Percentiles rank a stretch among this genome's conserved stretches.
Conservation (phyloP, 2,113 vertebrate genomes). For the Ondatra zibethicus region DNA sequence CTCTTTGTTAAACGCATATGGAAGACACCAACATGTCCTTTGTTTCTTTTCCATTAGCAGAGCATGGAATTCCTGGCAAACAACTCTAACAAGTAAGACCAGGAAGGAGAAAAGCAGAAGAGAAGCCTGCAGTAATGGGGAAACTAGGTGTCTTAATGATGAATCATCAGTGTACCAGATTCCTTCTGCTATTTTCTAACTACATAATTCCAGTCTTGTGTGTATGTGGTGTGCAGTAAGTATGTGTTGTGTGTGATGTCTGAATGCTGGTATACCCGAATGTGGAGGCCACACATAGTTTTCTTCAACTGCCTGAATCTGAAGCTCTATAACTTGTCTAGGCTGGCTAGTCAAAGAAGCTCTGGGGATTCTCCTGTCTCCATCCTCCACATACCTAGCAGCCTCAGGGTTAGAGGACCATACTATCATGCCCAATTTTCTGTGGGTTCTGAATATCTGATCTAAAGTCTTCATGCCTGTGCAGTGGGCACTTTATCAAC, state of each 20-base stretch:
- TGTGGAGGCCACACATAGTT: background rate
- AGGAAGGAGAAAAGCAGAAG: background rate
- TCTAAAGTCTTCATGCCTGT: background rate
- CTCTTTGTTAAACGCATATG: constrained; percentile 30
- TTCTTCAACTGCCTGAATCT: background rate
- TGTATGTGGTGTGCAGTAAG: background rate
- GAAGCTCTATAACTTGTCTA: background rate
- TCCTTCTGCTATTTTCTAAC: constrained; percentile 20
- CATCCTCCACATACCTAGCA: background rate
- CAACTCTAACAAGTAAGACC: background rate
- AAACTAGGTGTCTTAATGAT: constrained; percentile 14
- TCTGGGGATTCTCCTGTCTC: background rate
- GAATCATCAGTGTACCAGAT: background rate
- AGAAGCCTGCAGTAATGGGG: background rate
- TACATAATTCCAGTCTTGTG: background rate
- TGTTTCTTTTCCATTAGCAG: background rate
- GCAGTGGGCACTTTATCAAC: background rate
- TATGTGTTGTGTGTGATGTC: background rate
- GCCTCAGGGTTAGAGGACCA: background rate
- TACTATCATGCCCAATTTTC: background rate
- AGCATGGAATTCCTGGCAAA: background rate
- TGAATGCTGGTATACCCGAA: background rate
- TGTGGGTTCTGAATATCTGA: background rate
- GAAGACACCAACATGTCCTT: background rate
- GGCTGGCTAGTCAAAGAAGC: background rate